Evolutionary conservation across 2,888 invertebrate genomes (phyloP), one percentile per base, ranked within the genome.

Genomic region (Tiphia femorata): DNA sequence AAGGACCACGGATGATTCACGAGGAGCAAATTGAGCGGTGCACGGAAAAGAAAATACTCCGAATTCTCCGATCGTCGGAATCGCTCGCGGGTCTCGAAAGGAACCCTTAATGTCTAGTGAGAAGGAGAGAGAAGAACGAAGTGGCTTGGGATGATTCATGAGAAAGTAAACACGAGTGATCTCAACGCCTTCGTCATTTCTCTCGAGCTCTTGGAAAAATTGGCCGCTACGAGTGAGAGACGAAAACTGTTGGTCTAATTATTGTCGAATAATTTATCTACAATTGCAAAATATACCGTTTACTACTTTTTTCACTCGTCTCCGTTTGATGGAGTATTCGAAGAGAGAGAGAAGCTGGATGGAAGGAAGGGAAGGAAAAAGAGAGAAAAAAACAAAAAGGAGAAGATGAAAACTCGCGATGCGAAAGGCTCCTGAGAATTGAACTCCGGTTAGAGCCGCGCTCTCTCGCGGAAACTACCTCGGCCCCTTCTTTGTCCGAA

Each of bases 401-500:
- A 33, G 33, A 33, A 2, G 33, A 33, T 12, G 33, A 14, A 33
- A 33, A 33, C 12, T n/a, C n/a, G 33, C 40, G 19, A 20, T 21
- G 17, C 40, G 19, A n/a, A n/a, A n/a, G n/a, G n/a, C n/a, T n/a
- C n/a, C n/a, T n/a, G n/a, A n/a, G n/a, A n/a, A n/a, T n/a, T n/a
- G n/a, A n/a, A n/a, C n/a, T n/a, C n/a, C n/a, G n/a, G n/a, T n/a
- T n/a, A n/a, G n/a, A n/a, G n/a, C n/a, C 19, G 40, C 19, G 14
- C 40, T 5, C 16, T 6, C 40, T 40, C 40, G 19, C 14, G 19
- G 20, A n/a, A 60, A 56, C 51, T 53, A 42, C 50, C 46, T 40
- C 44, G 52, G 48, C 27, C 37, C 49, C 58, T 44, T 44, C 56
- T 66, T 66, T 63, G 58, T 63, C 49, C 49, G 53, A 49, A 56